A percentile compares a stretch with the other conserved stretches of the same genome.
phyloP scores from a whole-genome alignment of 2,113 vertebrate genomes.

The Athene noctua region DNA sequence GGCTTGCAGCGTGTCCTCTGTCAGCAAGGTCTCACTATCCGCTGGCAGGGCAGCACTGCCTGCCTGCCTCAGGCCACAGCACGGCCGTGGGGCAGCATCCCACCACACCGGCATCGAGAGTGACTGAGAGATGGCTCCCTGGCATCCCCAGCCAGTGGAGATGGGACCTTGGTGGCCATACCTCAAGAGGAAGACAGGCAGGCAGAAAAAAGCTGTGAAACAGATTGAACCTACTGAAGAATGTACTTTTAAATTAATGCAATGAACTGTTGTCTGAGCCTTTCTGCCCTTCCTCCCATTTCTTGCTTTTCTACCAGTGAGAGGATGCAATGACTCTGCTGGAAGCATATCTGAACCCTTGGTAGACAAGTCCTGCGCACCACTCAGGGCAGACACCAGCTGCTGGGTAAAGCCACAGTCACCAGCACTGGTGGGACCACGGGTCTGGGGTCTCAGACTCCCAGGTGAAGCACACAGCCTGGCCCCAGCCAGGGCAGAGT shows the following conservation, averaged over 20 bases:
- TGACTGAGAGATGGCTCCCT: background rate
- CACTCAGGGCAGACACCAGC: background rate
- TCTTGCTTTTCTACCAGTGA: background rate
- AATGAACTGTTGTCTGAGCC: background rate
- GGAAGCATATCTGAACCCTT: background rate
- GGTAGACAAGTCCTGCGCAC: background rate
- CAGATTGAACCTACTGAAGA: background rate
- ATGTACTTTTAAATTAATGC: constrained; percentile 22
- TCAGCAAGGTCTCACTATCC: constrained; percentile 44
- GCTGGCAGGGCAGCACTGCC: constrained; percentile 63
- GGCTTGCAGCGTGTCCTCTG: background rate
- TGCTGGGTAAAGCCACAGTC: background rate
- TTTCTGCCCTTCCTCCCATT: background rate
- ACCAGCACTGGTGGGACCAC: background rate
- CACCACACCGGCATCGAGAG: background rate
- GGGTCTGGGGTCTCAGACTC: background rate
- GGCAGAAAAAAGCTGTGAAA: constrained; percentile 33
- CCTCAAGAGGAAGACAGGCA: background rate
- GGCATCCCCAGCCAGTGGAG: background rate
- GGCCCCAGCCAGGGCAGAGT: background rate
- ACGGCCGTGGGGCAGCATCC: background rate
- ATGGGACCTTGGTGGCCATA: background rate
- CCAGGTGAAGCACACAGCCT: background rate
- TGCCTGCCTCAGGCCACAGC: constrained; percentile 69
- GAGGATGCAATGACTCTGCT: background rate